These are phyloP conservation scores for Nyctibius grandis DNA, from an alignment of 2,797 vertebrate genomes.

Conservation along the genomic window DNA sequence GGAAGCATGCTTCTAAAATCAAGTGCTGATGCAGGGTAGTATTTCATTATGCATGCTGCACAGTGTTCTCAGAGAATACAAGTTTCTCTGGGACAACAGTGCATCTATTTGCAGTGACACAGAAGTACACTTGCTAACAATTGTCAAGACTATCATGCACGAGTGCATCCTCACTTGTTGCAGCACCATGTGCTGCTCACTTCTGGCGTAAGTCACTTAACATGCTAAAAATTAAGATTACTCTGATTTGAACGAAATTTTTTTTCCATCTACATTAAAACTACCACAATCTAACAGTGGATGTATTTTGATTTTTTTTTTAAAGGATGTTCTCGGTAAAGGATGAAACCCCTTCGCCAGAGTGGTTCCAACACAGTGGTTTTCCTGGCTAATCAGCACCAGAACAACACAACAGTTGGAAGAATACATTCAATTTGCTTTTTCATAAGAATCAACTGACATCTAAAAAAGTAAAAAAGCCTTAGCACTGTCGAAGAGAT, in stretches of 20 bases:
- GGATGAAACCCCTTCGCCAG: background rate
- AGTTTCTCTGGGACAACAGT: background rate
- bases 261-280: background rate
- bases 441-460: background rate
- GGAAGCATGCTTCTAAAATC: background rate
- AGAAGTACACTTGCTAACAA: background rate
- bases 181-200: background rate
- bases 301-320: background rate
- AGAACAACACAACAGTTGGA: background rate
- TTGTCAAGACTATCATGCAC: fast-evolving
- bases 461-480: background rate
- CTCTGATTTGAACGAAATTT: background rate
- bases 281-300: background rate
- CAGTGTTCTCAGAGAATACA: background rate
- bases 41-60: background rate
- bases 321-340: background rate
- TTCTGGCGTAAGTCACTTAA: background rate
- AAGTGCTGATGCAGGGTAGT: background rate
- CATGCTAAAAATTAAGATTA: background rate
- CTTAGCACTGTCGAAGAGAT: background rate
- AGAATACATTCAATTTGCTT: background rate
- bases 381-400: background rate
- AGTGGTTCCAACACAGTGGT: background rate
- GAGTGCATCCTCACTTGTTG: background rate
- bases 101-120: background rate